Percentiles rank a stretch among this genome's conserved stretches.
Evolutionary conservation across 2,888 invertebrate species (phyloP).

Genomic region (Mimumesa dahlbomi): DNA sequence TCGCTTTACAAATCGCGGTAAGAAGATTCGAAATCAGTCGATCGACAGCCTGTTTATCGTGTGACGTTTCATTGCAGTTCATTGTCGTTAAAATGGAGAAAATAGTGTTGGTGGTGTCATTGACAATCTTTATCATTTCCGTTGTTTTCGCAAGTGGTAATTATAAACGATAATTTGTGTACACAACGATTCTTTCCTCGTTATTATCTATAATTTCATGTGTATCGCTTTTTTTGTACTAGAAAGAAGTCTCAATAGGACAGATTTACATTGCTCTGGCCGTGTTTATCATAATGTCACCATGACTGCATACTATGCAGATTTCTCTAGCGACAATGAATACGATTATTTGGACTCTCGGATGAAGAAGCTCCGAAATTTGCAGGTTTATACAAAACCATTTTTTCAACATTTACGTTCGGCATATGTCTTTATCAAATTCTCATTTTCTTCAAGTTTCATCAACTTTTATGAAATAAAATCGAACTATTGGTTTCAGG

Average conservation of each 20-base stretch:
- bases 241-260: slow-evolving; percentile 52
- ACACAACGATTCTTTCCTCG: background rate
- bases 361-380: slow-evolving; percentile 79
- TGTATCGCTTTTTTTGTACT: background rate
- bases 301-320: slow-evolving; percentile 81
- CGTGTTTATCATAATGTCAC: slow-evolving; percentile 79
- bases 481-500: slow-evolving; percentile 77
- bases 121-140: background rate
- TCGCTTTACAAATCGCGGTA: background rate
- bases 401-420: too few species aligned
- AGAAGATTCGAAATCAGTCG: background rate
- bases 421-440: too few species aligned
- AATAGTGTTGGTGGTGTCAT: slow-evolving; percentile 1
- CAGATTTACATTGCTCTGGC: slow-evolving; percentile 78
- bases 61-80: background rate
- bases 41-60: background rate
- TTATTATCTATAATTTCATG: too few species aligned
- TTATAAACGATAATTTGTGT: background rate
- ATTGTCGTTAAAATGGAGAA: slow-evolving; percentile 7
- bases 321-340: slow-evolving; percentile 79
- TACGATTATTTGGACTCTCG: slow-evolving; percentile 79
- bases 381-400: slow-evolving; percentile 81
- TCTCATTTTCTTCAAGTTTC: too few species aligned
- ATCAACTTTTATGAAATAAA: too few species aligned
- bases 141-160: slow-evolving; percentile 35